Base-by-base conservation (phyloP, 2,113 vertebrate genomes). In the Suricata suricatta region DNA sequence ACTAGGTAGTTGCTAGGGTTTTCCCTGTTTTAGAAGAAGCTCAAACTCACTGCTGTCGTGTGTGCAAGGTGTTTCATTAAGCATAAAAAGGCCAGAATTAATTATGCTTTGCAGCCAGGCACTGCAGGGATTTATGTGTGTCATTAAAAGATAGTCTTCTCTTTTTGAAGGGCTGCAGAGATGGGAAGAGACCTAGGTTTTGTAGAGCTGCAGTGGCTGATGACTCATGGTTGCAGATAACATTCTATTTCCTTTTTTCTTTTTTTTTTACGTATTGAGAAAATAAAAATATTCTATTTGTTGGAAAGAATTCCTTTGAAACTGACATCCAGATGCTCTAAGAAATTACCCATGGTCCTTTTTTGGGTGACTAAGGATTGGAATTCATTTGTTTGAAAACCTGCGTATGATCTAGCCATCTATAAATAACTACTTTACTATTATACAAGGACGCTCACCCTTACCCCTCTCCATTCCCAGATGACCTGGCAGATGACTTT, bases 141-240 rank as follows among this genome's bases (percentile, higher is more conserved):
- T 97, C 44, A 72, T 97, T 97, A 93, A 96, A 96, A 97, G 95
- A 57, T 64, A 77, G 76, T 68, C 1, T 3, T 6, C 88, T 71
- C 72, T 81, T 95, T 97, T 88, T 82, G 94, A 97, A 98, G 82
- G 77, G 50, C 94, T 98, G 95, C 94, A 93, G 94, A 88, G 96
- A 52, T 89, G 89, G 95, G 86, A 60, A 57, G 95, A 96, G 98
- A 98, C 95, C 87, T 96, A 83, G 66, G n/a, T 85, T 66, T 98
- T 97, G 84, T 96, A 84, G 83, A 95, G 94, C 98, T 98, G 98
- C 98, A 99, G 97, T 97, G 93, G 81, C 80, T 82, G 98, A 97
- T 99, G 99, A 99, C 98, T 99, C 99, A 98, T 97, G 98, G 96
- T 98, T 99, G 98, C 98, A 98, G 98, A 98, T 96, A 97, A 87